Evolutionary conservation across 2,797 vertebrate species (phyloP).

Genomic region (Margarornis squamiger): DNA sequence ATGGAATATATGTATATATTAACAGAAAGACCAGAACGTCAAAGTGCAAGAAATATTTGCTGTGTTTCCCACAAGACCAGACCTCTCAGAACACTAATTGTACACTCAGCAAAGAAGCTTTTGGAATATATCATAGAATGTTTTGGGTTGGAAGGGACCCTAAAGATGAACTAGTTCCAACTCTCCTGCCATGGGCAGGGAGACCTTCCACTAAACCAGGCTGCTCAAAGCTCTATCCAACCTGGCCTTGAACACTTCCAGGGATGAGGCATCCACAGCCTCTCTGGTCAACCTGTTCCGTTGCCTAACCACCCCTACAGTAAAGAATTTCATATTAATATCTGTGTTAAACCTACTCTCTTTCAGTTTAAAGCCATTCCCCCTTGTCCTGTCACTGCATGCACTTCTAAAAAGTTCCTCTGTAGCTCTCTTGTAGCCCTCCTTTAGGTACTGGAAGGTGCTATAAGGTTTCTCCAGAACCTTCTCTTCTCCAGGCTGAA

Average conservation of each 20-base stretch:
- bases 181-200: background rate
- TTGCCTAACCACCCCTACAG: background rate
- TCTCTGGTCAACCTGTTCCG: background rate
- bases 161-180: background rate
- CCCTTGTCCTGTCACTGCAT: background rate
- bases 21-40: background rate
- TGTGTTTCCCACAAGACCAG: background rate
- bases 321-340: background rate
- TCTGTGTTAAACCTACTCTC: background rate
- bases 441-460: background rate
- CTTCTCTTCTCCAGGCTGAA: background rate
- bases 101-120: background rate
- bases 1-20: background rate
- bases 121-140: background rate
- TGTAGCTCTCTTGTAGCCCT: background rate
- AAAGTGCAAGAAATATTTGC: background rate
- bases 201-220: background rate
- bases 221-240: background rate
- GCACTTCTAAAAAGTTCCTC: background rate
- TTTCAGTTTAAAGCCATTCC: background rate
- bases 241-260: background rate
- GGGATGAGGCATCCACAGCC: background rate
- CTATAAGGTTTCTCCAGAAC: background rate
- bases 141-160: background rate
- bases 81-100: background rate